These are phyloP conservation scores for Rhyacophila evoluta DNA, from an alignment of 2,888 invertebrate genomes.

Conservation along the genomic window DNA sequence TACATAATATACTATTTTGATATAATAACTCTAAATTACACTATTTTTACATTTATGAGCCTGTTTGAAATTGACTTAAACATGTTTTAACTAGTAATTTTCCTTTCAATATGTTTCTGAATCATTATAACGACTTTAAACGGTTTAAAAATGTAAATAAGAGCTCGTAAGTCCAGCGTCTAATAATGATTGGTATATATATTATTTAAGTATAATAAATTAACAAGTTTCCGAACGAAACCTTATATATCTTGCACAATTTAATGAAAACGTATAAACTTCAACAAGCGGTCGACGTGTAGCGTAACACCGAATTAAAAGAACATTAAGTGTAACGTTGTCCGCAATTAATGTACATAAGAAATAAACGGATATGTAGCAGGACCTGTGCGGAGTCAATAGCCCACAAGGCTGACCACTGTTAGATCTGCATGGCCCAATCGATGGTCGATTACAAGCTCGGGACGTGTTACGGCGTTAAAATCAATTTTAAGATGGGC, in stretches of 20 bases:
- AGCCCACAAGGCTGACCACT: constrained; percentile 9
- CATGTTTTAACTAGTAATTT: too few species aligned
- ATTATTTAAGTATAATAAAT: too few species aligned
- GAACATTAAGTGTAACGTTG: not conserved
- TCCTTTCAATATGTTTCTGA: too few species aligned
- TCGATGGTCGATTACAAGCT: not conserved
- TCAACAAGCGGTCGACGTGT: not conserved
- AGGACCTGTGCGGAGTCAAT: constrained; percentile 10
- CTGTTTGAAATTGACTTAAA: too few species aligned
- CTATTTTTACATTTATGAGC: too few species aligned
- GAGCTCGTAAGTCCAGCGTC: too few species aligned
- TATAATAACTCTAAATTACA: too few species aligned
- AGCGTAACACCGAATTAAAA: not conserved
- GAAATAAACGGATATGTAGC: not conserved
- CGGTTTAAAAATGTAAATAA: too few species aligned
- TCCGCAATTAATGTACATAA: not conserved
- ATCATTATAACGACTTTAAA: too few species aligned
- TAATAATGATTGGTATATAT: too few species aligned
- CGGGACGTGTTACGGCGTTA: not conserved
- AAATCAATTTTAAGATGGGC: not conserved
- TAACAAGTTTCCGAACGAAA: too few species aligned
- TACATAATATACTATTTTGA: too few species aligned
- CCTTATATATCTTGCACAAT: not conserved
- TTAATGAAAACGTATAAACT: not conserved
- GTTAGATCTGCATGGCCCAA: not conserved